phyloP scores from a whole-genome alignment of 2,797 vertebrate species.

The Brotula barbata region DNA sequence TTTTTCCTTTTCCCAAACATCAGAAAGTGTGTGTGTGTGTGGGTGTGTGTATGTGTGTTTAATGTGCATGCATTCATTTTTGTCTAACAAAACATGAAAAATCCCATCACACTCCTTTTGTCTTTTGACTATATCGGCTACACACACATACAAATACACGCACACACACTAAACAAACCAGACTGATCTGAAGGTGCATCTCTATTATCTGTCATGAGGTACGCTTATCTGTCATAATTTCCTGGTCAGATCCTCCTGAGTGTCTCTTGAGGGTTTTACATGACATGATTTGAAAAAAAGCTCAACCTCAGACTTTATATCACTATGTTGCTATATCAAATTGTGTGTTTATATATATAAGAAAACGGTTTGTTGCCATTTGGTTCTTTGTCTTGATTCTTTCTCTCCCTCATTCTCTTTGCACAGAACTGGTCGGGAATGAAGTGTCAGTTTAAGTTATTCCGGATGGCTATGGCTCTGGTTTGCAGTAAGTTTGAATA shows the following conservation, averaged over 20 bases:
- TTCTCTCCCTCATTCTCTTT: slow-evolving; percentile 32
- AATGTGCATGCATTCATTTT: slow-evolving; percentile 17
- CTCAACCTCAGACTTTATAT: slow-evolving; percentile 24
- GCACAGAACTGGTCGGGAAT: slow-evolving; percentile 98
- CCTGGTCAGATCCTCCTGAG: slow-evolving; percentile 23
- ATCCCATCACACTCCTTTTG: slow-evolving; percentile 12
- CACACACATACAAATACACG: slow-evolving; percentile 1
- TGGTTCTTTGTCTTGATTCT: slow-evolving; percentile 27
- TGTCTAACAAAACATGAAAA: slow-evolving; percentile 33
- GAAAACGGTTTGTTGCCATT: background rate
- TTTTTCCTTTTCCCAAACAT: slow-evolving; percentile 27
- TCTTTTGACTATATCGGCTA: slow-evolving; percentile 15
- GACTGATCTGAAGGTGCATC: slow-evolving; percentile 33
- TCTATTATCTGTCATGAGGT: slow-evolving; percentile 37
- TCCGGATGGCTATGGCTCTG: slow-evolving; percentile 96
- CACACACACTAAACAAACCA: slow-evolving; percentile 20
- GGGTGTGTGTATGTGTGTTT: too few relatives aligned
- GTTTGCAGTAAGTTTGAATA: slow-evolving; percentile 92
- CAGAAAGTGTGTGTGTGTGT: slow-evolving; percentile 16
- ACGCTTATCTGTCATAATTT: slow-evolving; percentile 44
- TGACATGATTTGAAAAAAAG: slow-evolving; percentile 49
- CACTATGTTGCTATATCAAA: slow-evolving; percentile 26
- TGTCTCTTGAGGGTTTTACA: slow-evolving; percentile 39
- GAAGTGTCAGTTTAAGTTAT: slow-evolving; percentile 98
- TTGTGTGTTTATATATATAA: slow-evolving; percentile 23